Percentiles rank a stretch among this genome's conserved stretches.
Conservation (phyloP, 2,797 vertebrate species). For the Glyptemys insculpta region DNA sequence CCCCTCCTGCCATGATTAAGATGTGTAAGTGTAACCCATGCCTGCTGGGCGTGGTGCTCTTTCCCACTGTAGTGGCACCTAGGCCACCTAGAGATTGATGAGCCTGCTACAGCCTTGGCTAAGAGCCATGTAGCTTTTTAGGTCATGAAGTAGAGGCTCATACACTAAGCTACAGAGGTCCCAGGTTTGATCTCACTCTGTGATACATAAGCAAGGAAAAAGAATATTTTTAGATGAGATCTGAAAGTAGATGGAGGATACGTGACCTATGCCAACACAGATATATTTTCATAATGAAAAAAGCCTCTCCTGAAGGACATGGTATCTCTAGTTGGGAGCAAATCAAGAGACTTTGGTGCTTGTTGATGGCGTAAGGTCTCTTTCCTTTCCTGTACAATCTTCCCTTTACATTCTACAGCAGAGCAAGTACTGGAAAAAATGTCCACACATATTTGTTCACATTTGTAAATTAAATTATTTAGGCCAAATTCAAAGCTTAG, state of each 20-base stretch:
- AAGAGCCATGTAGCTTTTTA: too few species aligned
- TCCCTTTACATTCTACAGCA: not conserved
- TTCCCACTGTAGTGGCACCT: too few species aligned
- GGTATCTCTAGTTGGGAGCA: not conserved
- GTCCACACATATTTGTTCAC: not conserved
- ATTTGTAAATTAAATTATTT: not conserved
- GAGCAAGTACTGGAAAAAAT: not conserved
- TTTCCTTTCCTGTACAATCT: not conserved
- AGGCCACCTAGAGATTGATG: too few species aligned
- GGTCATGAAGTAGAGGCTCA: too few species aligned
- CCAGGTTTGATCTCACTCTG: too few species aligned
- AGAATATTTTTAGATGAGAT: not conserved
- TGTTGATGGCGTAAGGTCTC: not conserved
- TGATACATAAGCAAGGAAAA: not conserved
- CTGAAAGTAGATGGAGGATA: not conserved
- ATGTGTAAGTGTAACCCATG: not conserved
- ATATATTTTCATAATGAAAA: not conserved
- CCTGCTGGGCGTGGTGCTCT: too few species aligned
- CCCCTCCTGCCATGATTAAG: not conserved
- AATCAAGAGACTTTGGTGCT: not conserved
- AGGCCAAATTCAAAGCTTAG: not conserved
- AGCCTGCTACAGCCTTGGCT: too few species aligned
- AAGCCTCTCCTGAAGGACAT: not conserved
- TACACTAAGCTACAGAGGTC: too few species aligned
- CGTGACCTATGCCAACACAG: not conserved